phyloP scores from a whole-genome alignment of 2,113 vertebrate species.

The Pogona vitticeps region DNA sequence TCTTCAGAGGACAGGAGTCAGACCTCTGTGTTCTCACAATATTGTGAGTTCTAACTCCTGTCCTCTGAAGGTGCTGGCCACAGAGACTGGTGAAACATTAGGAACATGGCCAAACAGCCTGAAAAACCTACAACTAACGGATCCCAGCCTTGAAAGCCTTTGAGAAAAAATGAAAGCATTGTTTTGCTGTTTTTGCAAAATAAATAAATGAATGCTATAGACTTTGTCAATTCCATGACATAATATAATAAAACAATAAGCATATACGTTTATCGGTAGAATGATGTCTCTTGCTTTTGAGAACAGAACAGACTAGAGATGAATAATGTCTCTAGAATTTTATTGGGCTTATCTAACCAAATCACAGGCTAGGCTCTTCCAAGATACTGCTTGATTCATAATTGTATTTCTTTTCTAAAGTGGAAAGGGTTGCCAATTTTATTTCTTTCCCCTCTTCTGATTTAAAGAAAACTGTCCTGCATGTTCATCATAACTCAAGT shows the following conservation, averaged over 20 bases:
- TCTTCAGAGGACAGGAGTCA: too few relatives aligned
- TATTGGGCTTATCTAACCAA: not conserved
- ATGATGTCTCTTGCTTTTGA: not conserved
- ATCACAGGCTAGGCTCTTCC: not conserved
- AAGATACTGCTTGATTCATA: not conserved
- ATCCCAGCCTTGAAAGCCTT: too few relatives aligned
- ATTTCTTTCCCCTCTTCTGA: not conserved
- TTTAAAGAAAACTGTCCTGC: not conserved
- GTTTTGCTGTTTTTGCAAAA: not conserved
- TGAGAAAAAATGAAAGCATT: not conserved
- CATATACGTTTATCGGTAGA: not conserved
- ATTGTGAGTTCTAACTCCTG: too few relatives aligned
- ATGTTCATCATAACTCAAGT: not conserved
- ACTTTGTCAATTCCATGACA: accelerated
- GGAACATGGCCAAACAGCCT: too few relatives aligned
- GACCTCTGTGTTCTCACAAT: too few relatives aligned
- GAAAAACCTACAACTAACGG: too few relatives aligned
- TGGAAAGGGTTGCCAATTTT: not conserved
- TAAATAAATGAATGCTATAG: not conserved
- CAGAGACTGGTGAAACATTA: too few relatives aligned
- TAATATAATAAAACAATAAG: constrained; percentile 2
- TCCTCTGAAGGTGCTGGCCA: too few relatives aligned
- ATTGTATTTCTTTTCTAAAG: not conserved
- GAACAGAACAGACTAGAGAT: not conserved
- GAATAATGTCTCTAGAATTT: not conserved